Evolutionary conservation across 2,113 vertebrate species (phyloP).

Genomic region (Notiomystis cincta): DNA sequence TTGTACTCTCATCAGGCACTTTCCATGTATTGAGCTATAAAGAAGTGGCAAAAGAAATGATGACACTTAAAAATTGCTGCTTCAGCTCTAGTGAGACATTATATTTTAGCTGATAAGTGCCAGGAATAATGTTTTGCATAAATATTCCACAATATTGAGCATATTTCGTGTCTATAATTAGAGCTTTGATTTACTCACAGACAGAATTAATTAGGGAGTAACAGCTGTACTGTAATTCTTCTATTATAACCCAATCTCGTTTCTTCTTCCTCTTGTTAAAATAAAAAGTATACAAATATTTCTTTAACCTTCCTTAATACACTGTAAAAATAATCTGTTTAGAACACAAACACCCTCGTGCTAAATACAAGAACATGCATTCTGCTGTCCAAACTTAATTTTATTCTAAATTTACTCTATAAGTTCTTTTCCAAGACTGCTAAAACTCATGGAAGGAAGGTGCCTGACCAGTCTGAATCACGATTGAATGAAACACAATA

Average conservation of each 20-base stretch:
- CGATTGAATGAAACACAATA: neutral
- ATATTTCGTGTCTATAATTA: constrained; percentile 69
- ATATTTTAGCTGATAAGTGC: constrained; percentile 58
- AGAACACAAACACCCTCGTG: neutral
- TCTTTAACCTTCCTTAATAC: neutral
- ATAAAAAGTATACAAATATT: neutral
- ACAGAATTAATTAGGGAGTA: constrained; percentile 58
- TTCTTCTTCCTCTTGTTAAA: neutral
- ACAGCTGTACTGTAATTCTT: constrained; percentile 59
- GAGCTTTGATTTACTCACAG: constrained; percentile 66
- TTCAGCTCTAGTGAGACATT: constrained; percentile 54
- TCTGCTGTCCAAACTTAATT: neutral
- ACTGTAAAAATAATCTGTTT: neutral
- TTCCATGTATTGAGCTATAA: constrained; percentile 34
- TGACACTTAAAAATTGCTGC: constrained; percentile 47
- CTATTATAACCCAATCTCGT: neutral
- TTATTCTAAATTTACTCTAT: neutral
- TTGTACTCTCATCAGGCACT: neutral
- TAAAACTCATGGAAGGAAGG: neutral
- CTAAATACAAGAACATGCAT: neutral
- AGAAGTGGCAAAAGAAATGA: constrained; percentile 25
- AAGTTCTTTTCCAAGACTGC: neutral
- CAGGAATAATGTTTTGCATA: constrained; percentile 69
- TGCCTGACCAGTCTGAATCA: neutral
- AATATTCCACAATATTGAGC: constrained; percentile 70